Base-by-base conservation (phyloP, 2,797 vertebrate species). In the Distichodus sexfasciatus region DNA sequence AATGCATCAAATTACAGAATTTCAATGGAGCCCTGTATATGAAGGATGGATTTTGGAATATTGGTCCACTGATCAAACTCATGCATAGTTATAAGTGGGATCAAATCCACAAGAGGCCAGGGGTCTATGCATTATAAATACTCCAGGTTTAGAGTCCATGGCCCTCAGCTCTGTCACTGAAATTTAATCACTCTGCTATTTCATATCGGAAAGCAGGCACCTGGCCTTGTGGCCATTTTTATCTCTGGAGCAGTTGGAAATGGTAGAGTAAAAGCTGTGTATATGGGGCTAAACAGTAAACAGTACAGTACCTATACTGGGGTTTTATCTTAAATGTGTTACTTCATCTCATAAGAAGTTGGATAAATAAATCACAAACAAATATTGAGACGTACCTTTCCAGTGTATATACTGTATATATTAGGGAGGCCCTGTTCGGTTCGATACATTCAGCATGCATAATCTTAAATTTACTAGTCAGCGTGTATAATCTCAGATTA, bases 41-140 rank as follows among this genome's bases (percentile, higher is more conserved):
- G 58, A 24, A 61, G 62, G 62, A 63, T 50, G 6, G 3, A 35
- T 50, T 26, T 28, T 31, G 29, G 38, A n/a, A 46, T 58, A 58
- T 59, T 41, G 35, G 21, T 59, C 24, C 26, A 38, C 43, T 58
- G 38, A 38, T 48, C 36, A 55, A 58, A 23, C 60, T 43, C 51
- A 69, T 2, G 44, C 43, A 74, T 74, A 54, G 19, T 59, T 40
- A 72, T 66, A 17, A 44, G 7, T 10, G n/a, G 23, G 53, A 7
- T 11, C 33, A 29, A 36, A 41, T 28, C 57, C 57, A 59, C 10
- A 36, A 55, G 23, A 41, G 36, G 3, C 57, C 10, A n/a, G 3
- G 8, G 6, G 57, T 19, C 3, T 28, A 59, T 41, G 57, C 14
- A 28, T 28, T 59, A 26, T 6, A 59, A 59, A 26, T 28, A 59